Evolutionary conservation across 2,113 vertebrate species (phyloP), one percentile per base, ranked within the genome.

Genomic region (Python bivittatus): DNA sequence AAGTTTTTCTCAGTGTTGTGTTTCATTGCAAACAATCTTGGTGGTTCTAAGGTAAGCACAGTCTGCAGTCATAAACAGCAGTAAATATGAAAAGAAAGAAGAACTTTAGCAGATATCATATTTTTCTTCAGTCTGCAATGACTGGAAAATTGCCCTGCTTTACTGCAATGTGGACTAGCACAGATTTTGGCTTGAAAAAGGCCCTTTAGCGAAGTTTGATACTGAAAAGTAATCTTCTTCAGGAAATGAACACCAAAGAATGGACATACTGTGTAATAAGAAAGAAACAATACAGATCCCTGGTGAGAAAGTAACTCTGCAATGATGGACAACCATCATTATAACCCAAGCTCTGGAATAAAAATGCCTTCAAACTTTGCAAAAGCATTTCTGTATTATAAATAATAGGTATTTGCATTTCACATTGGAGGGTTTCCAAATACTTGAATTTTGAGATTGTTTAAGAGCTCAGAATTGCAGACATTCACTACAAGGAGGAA

Each of bases 201-300:
- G 57, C 89, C 95, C 92, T 90, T 93, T 97, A 96, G 96, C 79
- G 88, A 97, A 97, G 95, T 93, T 95, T 97, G 96, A 97, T 95
- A 95, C 96, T 96, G 95, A 97, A 97, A 98, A 97, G 96, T 96
- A 97, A 98, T 97, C 95, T 97, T 97, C 95, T 97, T 96, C 96
- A 97, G 97, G 97, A 98, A 97, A 97, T 96, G 97, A 97, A 93
- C 91, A 97, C 95, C 96, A 96, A 97, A 97, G 95, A 97, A 93
- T 93, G 96, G 95, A 96, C 97, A 96, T 96, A 97, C 94, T 93
- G 91, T 9, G 64, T 96, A 97, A 97, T 96, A 97, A 97, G 96
- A 97, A 97, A 96, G 95, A 97, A 97, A 96, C 94, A 97, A 96
- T 96, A 96, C 97, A 96, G 94, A 94, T 96, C 96, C 91, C 96